phyloP scores from a whole-genome alignment of 2,113 vertebrate species.

The Albula goreensis region DNA sequence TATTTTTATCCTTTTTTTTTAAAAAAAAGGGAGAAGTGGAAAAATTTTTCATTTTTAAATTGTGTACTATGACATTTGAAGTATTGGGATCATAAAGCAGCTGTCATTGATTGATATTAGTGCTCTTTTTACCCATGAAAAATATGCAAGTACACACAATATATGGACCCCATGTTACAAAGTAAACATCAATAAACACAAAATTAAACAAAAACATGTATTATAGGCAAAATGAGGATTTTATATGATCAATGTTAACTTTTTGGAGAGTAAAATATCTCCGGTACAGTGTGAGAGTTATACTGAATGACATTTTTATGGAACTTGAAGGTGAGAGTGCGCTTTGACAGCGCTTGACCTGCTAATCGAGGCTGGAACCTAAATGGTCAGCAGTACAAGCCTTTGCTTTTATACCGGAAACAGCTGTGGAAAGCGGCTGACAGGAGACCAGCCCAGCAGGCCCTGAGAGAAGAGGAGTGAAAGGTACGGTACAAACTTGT shows the following conservation, averaged over 20 bases:
- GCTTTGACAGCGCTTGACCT: slow-evolving; percentile 17
- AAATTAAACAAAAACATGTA: background rate
- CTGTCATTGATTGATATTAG: background rate
- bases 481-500: background rate
- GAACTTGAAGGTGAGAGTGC: background rate
- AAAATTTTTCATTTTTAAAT: background rate
- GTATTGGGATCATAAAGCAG: background rate
- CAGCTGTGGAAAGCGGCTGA: background rate
- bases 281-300: background rate
- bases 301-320: background rate
- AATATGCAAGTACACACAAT: background rate
- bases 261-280: background rate
- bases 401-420: slow-evolving; percentile 11
- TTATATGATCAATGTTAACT: background rate
- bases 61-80: background rate
- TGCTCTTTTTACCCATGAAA: background rate
- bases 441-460: background rate
- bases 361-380: background rate
- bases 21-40: background rate
- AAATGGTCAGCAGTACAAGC: background rate
- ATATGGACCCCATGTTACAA: background rate
- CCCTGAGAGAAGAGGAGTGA: background rate
- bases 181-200: background rate
- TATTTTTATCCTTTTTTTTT: background rate
- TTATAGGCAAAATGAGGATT: no score